A percentile compares a stretch with the other conserved stretches of the same genome.
Evolutionary conservation across 2,888 invertebrate species (phyloP).

Genomic region (Yponomeuta malinellus): DNA sequence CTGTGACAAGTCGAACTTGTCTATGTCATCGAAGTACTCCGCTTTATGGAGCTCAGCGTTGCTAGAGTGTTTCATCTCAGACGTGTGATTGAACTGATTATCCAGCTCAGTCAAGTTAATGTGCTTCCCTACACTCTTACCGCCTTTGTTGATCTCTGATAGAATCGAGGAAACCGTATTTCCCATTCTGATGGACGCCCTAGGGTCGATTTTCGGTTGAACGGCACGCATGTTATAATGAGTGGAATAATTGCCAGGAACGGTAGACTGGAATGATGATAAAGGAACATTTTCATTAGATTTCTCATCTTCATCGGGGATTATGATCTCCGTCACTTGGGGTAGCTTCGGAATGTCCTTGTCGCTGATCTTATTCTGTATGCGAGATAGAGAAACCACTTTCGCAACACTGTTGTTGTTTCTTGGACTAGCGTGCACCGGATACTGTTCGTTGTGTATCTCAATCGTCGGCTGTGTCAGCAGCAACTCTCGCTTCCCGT

Average conservation of each 20-base stretch:
- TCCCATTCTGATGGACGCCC: slow-evolving; percentile 77
- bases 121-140: slow-evolving; percentile 59
- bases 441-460: slow-evolving; percentile 70
- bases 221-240: slow-evolving; percentile 60
- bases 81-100: slow-evolving; percentile 57
- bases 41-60: slow-evolving; percentile 57
- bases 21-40: slow-evolving; percentile 70
- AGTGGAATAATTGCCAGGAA: slow-evolving; percentile 52
- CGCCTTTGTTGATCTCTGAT: slow-evolving; percentile 75
- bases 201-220: slow-evolving; percentile 65
- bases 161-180: slow-evolving; percentile 77
- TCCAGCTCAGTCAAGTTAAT: slow-evolving; percentile 65
- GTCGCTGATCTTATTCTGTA: slow-evolving; percentile 66
- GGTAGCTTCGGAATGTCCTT: slow-evolving; percentile 84
- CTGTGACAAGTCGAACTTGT: slow-evolving; percentile 81
- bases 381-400: slow-evolving; percentile 61
- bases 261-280: slow-evolving; percentile 49
- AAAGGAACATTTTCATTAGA: slow-evolving; percentile 45
- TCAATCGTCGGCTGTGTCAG: slow-evolving; percentile 72
- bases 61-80: slow-evolving; percentile 38
- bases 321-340: slow-evolving; percentile 84
- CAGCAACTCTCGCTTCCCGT: slow-evolving; percentile 71
- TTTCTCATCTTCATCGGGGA: slow-evolving; percentile 78
- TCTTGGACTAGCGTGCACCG: slow-evolving; percentile 43
- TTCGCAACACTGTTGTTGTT: slow-evolving; percentile 61